These are phyloP conservation scores for Drosophila punjabiensis DNA, from an alignment of 1,140 invertebrate genomes.

Conservation along the genomic window DNA sequence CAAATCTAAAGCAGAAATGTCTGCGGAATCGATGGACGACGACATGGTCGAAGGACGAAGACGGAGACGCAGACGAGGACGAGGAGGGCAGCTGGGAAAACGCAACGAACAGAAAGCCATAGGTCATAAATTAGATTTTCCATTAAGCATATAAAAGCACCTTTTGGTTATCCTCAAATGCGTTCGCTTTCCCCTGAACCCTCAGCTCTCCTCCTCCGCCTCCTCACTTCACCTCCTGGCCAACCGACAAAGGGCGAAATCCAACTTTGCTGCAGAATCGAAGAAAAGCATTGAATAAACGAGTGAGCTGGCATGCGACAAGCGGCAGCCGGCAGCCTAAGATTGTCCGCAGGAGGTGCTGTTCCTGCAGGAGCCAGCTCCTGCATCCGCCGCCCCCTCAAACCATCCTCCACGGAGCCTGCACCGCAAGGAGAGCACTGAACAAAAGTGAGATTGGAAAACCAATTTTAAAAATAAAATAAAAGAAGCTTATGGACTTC, in stretches of 20 bases:
- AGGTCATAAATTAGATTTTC: conserved; percentile 84
- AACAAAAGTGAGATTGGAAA: not conserved
- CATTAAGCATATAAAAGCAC: conserved; percentile 84
- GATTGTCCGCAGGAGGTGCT: conserved; percentile 71
- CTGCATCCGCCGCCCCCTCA: not conserved
- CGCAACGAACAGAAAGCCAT: conserved; percentile 82
- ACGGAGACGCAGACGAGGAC: not conserved
- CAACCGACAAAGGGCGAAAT: conserved; percentile 76
- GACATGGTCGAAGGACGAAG: conserved; percentile 33
- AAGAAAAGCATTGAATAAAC: conserved; percentile 83
- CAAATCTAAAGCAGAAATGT: conserved; percentile 80
- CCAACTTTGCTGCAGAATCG: conserved; percentile 81
- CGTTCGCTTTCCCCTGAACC: conserved; percentile 41
- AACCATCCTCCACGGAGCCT: conserved; percentile 2
- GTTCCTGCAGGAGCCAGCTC: conserved; percentile 13
- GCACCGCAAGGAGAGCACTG: conserved; percentile 4
- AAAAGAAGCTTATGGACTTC: not conserved
- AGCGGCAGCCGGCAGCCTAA: conserved; percentile 60
- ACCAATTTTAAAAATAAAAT: not conserved
- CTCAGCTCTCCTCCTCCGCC: not conserved
- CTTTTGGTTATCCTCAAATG: conserved; percentile 84
- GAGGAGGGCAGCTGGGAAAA: conserved; percentile 62
- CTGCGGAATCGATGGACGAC: conserved; percentile 72
- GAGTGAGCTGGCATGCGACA: conserved; percentile 57
- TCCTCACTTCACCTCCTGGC: not conserved